Evolutionary conservation across 2,113 vertebrate species (phyloP).

Genomic region (Rhombomys opimus): DNA sequence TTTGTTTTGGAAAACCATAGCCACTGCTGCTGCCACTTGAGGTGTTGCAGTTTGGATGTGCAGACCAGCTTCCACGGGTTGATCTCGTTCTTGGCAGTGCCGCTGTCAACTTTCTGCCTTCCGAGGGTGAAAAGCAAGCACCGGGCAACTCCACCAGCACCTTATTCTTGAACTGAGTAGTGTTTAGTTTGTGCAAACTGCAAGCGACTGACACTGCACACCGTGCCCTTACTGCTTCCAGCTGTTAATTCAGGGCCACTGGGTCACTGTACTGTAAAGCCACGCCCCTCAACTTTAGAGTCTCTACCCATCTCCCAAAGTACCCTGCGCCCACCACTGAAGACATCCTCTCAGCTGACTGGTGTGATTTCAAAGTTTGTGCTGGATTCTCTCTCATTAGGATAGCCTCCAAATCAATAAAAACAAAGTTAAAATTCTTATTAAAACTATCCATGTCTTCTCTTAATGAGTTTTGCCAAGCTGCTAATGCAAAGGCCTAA

Average conservation of each 20-base stretch:
- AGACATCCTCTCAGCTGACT: slow-evolving; percentile 44
- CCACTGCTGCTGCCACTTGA: background rate
- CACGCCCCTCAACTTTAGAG: background rate
- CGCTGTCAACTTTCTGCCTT: background rate
- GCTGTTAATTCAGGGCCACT: background rate
- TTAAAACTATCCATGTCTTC: slow-evolving; percentile 34
- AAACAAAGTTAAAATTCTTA: slow-evolving; percentile 40
- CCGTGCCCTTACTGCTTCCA: background rate
- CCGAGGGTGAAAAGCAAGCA: background rate
- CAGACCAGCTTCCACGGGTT: background rate
- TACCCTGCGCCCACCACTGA: background rate
- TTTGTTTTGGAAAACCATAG: background rate
- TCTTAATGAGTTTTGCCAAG: slow-evolving; percentile 27
- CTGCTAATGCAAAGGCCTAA: background rate
- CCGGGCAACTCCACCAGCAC: background rate
- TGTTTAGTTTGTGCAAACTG: background rate
- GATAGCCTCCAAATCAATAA: slow-evolving; percentile 1
- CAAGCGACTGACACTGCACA: background rate
- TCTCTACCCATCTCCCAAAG: background rate
- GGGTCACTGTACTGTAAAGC: background rate
- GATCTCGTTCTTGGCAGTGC: background rate
- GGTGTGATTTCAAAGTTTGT: slow-evolving; percentile 58
- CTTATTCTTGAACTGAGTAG: background rate
- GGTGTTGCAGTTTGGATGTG: background rate
- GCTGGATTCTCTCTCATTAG: background rate